phyloP scores from a whole-genome alignment of 2,113 vertebrate genomes.

The Ophthalmotilapia sp. region DNA sequence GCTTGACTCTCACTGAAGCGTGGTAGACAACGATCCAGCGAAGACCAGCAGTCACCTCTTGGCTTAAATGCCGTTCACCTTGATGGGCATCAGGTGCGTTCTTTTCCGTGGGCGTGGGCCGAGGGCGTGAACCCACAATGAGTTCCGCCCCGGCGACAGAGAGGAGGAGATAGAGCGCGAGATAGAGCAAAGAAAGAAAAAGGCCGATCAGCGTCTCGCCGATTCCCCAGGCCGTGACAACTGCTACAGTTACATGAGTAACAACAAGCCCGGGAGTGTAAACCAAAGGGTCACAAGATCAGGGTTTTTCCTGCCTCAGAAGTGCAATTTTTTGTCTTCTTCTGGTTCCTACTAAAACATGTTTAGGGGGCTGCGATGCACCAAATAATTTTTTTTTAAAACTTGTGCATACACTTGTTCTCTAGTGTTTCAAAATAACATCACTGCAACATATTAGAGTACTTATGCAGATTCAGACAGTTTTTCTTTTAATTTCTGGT shows the following conservation, averaged over 20 bases:
- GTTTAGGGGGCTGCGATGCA: accelerated
- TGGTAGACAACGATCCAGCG: no score
- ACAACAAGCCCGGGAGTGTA: neutral
- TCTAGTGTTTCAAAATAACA: neutral
- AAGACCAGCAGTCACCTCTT: no score
- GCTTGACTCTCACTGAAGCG: no score
- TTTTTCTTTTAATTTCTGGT: neutral
- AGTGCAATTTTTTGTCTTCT: neutral
- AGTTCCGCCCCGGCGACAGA: accelerated
- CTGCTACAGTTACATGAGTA: neutral
- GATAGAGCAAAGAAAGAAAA: neutral
- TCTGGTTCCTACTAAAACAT: neutral
- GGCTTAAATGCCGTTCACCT: no score
- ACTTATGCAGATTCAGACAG: neutral
- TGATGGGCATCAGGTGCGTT: no score
- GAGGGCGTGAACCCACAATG: neutral
- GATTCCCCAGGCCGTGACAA: neutral
- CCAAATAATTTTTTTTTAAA: neutral
- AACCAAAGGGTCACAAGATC: neutral
- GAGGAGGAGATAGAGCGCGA: neutral
- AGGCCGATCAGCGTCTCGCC: neutral
- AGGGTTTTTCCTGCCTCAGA: neutral
- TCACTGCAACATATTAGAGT: neutral
- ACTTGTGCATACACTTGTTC: neutral
- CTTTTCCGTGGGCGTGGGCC: no score